phyloP scores from a whole-genome alignment of 2,888 invertebrate genomes.

The Zaprionus lineosus region DNA sequence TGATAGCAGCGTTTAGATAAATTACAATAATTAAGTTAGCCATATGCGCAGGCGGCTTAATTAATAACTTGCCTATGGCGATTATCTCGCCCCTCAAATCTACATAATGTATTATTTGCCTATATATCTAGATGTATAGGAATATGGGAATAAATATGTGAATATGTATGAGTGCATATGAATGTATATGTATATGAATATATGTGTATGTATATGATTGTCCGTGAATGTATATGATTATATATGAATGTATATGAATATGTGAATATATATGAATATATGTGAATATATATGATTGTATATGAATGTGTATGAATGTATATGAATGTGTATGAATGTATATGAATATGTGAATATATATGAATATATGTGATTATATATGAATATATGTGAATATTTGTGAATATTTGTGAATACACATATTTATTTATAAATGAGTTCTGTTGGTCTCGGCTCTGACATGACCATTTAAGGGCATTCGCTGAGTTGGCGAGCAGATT shows the following conservation, averaged over 20 bases:
- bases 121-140: slow-evolving; percentile 6
- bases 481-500: slow-evolving; percentile 44
- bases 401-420: too few relatives aligned
- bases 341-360: too few relatives aligned
- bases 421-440: too few relatives aligned
- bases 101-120: neutral
- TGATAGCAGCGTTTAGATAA: slow-evolving; percentile 66
- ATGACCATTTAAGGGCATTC: slow-evolving; percentile 67
- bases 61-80: slow-evolving; percentile 50
- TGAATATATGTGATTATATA: too few relatives aligned
- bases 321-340: too few relatives aligned
- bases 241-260: too few relatives aligned
- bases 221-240: too few relatives aligned
- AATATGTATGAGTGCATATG: too few relatives aligned
- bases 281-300: slow-evolving; percentile 12
- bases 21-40: slow-evolving; percentile 69
- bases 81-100: neutral
- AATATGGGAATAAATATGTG: too few relatives aligned
- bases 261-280: too few relatives aligned
- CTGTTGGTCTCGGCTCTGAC: slow-evolving; percentile 18
- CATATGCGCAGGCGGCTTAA: slow-evolving; percentile 68
- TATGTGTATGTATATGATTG: slow-evolving; percentile 9
- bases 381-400: too few relatives aligned
- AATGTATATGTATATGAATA: too few relatives aligned
- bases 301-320: slow-evolving; percentile 15